Base-by-base conservation (phyloP, 2,113 vertebrate species). In the Apaloderma vittatum region DNA sequence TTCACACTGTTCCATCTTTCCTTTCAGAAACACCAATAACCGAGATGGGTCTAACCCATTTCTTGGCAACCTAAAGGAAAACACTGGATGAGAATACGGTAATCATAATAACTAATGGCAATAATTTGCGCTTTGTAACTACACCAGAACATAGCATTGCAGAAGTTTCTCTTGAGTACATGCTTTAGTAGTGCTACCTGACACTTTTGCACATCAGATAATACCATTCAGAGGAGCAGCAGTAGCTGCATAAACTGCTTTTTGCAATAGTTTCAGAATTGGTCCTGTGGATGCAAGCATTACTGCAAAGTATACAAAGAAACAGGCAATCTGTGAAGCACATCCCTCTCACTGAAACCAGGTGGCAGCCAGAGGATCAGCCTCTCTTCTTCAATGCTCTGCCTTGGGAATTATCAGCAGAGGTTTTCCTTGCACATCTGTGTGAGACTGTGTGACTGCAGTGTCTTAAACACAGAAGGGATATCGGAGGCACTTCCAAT, bases 21-120 rank as follows among this genome's bases (percentile, higher is more conserved):
- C 26, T 72, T 68, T 54, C 51, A 65, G 85, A 86, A 70, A 2
- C 8, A 48, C 36, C 45, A 49, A 20, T 45, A 63, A 48, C 5
- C 5, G 43, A 59, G 20, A 34, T 3, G 62, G 15, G 13, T 52
- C 18, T 77, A 57, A 74, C 17, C 40, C 20, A 40, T 40, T 19
- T 70, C 72, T 91, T 76, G 74, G 43, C 34, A 89, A 40, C 26
- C 52, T 88, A 75, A 55, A 75, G 37, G 29, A 90, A 87, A 46
- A 12, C 7, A 17, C 30, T 62, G 0, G 2, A 22, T 57, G 24
- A 54, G 22, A 40, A 51, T 46, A 63, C 11, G 62, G 18, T 46
- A 78, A 46, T 19, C 32, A 22, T 6, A 29, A 16, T 18, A 66
- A 22, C 26, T 24, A 76, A 51, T 0, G 1, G 30, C 37, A 54